Percentiles rank a stretch among this genome's conserved stretches.
These are phyloP conservation scores for Salvelinus alpinus DNA, from an alignment of 2,113 vertebrate genomes.

Conservation along the genomic window DNA sequence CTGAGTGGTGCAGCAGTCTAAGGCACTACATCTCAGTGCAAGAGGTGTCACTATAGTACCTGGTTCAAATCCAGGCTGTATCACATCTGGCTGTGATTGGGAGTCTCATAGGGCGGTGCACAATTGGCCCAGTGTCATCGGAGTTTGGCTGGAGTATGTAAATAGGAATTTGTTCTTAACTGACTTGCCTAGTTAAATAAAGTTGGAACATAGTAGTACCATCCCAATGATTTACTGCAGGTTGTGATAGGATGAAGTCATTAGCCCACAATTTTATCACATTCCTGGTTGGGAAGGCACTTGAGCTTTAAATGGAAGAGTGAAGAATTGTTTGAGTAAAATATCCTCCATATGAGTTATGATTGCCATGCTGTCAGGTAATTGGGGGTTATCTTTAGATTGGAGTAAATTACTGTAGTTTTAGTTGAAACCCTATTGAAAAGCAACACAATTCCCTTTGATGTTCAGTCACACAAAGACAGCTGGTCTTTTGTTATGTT, in stretches of 20 bases:
- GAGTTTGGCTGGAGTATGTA: no score
- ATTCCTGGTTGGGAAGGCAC: conserved; percentile 11
- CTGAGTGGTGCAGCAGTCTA: no score
- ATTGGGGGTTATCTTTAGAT: conserved; percentile 20
- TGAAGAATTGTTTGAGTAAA: conserved; percentile 32
- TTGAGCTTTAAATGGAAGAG: background rate
- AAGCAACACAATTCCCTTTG: conserved; percentile 24
- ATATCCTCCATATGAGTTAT: conserved; percentile 4
- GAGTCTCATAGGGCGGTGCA: no score
- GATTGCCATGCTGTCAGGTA: conserved; percentile 20
- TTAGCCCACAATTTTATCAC: conserved; percentile 22
- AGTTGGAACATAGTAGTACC: no score
- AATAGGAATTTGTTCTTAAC: no score
- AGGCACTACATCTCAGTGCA: no score
- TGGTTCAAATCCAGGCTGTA: no score
- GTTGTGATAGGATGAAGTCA: conserved; percentile 37
- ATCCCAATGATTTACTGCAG: no score
- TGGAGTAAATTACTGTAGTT: conserved; percentile 15
- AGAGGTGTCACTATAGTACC: no score
- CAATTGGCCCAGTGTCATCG: no score
- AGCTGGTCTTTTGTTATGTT: background rate
- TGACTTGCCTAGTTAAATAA: no score
- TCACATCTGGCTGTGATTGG: no score
- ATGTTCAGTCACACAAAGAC: conserved; percentile 3
- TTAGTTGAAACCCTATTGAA: conserved; percentile 15